A percentile compares a stretch with the other conserved stretches of the same genome.
Conservation (phyloP, 2,113 vertebrate species). For the Hippocampus abdominalis region DNA sequence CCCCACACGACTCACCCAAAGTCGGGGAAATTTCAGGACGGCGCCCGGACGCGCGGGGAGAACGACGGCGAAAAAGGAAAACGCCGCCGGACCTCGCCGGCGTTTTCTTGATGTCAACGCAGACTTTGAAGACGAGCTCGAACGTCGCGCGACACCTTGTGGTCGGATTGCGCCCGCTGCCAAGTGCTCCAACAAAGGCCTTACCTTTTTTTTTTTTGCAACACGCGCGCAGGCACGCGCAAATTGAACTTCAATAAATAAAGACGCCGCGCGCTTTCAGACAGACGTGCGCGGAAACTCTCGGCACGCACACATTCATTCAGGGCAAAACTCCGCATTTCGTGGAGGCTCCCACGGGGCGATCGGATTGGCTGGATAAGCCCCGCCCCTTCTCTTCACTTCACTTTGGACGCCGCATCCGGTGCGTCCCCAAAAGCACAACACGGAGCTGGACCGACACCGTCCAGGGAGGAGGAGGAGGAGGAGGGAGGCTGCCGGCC, state of each 20-base stretch:
- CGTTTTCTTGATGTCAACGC: background rate
- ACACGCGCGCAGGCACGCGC: slow-evolving; percentile 67
- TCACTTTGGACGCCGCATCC: no score
- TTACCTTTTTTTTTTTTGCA: slow-evolving; percentile 29
- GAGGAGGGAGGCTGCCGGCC: slow-evolving; percentile 72
- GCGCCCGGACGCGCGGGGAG: no score
- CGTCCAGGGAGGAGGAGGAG: slow-evolving; percentile 48
- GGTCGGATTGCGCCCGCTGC: slow-evolving; percentile 21
- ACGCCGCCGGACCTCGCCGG: background rate
- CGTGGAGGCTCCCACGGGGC: slow-evolving; percentile 25
- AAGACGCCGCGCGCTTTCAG: slow-evolving; percentile 85
- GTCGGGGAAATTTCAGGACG: no score
- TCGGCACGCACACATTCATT: slow-evolving; percentile 81
- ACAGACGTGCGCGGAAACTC: slow-evolving; percentile 73
- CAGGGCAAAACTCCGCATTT: slow-evolving; percentile 70
- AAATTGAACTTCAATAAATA: slow-evolving; percentile 88
- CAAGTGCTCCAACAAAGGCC: slow-evolving; percentile 64
- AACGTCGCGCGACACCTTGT: background rate
- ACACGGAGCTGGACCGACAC: slow-evolving; percentile 8
- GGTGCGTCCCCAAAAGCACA: slow-evolving; percentile 14
- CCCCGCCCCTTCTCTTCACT: no score
- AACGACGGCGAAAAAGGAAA: no score
- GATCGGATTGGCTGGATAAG: no score
- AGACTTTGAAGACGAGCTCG: no score
- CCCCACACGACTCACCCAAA: no score